phyloP scores from a whole-genome alignment of 2,797 vertebrate species.

The Lepus oiostolus region DNA sequence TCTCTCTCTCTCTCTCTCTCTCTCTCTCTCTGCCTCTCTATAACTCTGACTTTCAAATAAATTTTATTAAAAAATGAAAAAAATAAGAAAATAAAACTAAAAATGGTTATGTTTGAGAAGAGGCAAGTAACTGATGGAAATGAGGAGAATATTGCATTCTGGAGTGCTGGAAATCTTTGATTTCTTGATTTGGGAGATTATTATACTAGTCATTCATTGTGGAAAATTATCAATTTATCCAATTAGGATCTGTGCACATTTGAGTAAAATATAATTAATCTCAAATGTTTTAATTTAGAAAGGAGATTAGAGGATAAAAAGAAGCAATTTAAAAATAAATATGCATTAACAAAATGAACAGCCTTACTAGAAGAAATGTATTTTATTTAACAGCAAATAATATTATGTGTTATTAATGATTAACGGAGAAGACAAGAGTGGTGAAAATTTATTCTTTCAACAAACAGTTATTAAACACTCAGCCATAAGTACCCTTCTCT shows the following conservation, averaged over 20 bases:
- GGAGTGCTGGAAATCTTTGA: not conserved
- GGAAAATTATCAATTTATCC: not conserved
- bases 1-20: no score
- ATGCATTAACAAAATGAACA: not conserved
- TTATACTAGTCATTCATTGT: not conserved
- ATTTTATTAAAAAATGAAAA: no score
- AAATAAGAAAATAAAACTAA: no score
- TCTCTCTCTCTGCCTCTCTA: no score
- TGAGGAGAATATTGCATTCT: not conserved
- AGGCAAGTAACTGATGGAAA: not conserved
- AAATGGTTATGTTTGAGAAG: not conserved
- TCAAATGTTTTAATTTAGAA: not conserved
- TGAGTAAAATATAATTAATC: conserved; percentile 47
- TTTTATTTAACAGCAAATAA: conserved; percentile 2
- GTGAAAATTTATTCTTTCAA: not conserved
- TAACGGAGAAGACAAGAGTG: not conserved
- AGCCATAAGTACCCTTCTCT: not conserved
- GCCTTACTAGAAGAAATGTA: not conserved
- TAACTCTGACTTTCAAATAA: no score
- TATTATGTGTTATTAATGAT: not conserved
- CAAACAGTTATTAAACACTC: not conserved
- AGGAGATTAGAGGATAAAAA: not conserved
- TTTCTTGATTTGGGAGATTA: not conserved
- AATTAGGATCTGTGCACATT: not conserved
- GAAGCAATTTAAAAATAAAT: not conserved